phyloP scores from a whole-genome alignment of 2,888 invertebrate genomes.

The Metacarcinus magister region DNA sequence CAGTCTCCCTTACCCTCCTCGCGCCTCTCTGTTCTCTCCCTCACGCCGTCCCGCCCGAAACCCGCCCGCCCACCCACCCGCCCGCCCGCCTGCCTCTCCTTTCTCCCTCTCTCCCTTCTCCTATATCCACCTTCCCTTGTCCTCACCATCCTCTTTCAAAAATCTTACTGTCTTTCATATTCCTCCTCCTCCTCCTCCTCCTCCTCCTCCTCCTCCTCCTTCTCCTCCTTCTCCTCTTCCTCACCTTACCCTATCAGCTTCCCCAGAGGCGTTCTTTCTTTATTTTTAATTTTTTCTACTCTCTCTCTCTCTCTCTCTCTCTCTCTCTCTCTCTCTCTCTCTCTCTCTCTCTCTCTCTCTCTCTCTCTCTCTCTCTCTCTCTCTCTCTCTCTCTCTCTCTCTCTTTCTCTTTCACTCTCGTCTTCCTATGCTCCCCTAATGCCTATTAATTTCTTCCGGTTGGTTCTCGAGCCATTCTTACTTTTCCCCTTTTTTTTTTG shows the following conservation, averaged over 20 bases:
- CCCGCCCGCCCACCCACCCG: no score
- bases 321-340: conserved; percentile 49
- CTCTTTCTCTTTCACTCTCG: neutral
- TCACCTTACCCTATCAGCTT: neutral
- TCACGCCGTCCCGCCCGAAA: no score
- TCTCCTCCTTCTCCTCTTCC: neutral
- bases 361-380: conserved; percentile 58
- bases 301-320: conserved; percentile 43
- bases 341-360: conserved; percentile 20
- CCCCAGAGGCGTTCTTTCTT: neutral
- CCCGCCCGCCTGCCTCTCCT: no score
- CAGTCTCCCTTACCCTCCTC: neutral
- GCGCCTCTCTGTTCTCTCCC: no score
- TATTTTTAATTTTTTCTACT: no score
- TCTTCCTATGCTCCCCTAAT: neutral
- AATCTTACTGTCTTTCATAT: neutral
- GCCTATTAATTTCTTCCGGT: neutral
- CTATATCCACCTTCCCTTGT: no score
- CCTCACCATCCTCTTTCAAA: no score
- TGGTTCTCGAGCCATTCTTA: neutral
- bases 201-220: neutral
- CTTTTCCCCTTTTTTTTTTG: neutral
- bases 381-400: conserved; percentile 10
- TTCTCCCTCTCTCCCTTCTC: no score
- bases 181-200: neutral